Conservation (phyloP, 1,140 invertebrate genomes). For the Linepithema humile region DNA sequence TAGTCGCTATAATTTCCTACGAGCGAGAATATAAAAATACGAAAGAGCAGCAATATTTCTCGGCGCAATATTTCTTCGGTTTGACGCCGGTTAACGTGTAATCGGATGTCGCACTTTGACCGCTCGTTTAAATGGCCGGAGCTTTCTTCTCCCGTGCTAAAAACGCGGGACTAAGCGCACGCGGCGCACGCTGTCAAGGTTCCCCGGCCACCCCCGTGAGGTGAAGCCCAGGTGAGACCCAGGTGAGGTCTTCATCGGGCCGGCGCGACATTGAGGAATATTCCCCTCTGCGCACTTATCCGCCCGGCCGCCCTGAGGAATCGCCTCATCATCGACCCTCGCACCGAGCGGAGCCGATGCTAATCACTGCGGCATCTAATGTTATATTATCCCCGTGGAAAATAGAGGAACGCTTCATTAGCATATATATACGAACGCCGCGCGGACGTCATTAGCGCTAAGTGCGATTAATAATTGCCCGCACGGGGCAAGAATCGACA, state of each 20-base stretch:
- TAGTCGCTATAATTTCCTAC: background rate
- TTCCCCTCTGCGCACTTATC: conserved; percentile 69
- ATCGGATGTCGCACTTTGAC: conserved; percentile 62
- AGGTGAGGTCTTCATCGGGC: conserved; percentile 70
- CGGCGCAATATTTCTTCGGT: conserved; percentile 33
- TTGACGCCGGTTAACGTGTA: conserved; percentile 26
- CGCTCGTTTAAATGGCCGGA: conserved; percentile 30
- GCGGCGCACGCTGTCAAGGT: conserved; percentile 58
- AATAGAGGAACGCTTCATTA: conserved; percentile 71
- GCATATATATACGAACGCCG: conserved; percentile 62
- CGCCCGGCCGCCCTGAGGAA: conserved; percentile 47
- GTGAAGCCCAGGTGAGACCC: conserved; percentile 22
- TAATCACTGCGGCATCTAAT: conserved; percentile 68
- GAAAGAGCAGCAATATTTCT: background rate
- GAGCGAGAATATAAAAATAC: conserved; percentile 23
- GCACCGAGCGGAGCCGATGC: conserved; percentile 59
- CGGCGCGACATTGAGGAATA: conserved; percentile 73
- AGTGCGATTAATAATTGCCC: conserved; percentile 73
- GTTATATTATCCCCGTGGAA: conserved; percentile 66
- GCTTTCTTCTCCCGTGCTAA: background rate
- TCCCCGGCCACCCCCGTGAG: conserved; percentile 60
- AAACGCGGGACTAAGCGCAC: conserved; percentile 59
- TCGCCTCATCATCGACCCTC: conserved; percentile 51
- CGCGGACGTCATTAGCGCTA: conserved; percentile 69
- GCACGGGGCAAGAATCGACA: conserved; percentile 68